Percentiles rank a stretch among this genome's conserved stretches.
These are phyloP conservation scores for Champsocephalus esox DNA, from an alignment of 2,797 vertebrate genomes.

Conservation along the genomic window DNA sequence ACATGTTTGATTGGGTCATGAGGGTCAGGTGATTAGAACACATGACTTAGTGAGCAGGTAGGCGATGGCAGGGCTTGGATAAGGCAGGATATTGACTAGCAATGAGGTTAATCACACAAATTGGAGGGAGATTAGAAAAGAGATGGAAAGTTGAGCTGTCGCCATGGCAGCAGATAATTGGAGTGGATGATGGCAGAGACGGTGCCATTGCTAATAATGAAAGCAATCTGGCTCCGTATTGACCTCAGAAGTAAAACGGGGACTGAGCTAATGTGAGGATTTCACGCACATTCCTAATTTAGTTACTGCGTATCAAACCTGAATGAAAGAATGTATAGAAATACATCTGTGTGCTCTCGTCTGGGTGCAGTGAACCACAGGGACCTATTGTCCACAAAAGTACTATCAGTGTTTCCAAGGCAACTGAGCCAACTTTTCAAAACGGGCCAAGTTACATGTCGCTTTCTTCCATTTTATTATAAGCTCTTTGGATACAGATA, in stretches of 20 bases:
- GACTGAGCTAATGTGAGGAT: slow-evolving; percentile 31
- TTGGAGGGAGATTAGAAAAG: not conserved
- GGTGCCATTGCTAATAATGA: slow-evolving; percentile 39
- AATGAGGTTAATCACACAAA: slow-evolving; percentile 23
- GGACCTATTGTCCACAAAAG: slow-evolving; percentile 7
- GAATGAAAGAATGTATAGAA: no score
- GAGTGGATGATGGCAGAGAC: slow-evolving; percentile 29
- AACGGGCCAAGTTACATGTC: not conserved
- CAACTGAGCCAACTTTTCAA: slow-evolving; percentile 12
- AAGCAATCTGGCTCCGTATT: slow-evolving; percentile 48
- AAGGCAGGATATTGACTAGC: not conserved
- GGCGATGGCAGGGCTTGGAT: not conserved
- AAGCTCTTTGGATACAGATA: slow-evolving; percentile 2
- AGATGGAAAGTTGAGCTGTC: slow-evolving; percentile 1
- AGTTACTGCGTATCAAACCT: not conserved
- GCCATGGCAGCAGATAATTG: slow-evolving; percentile 41
- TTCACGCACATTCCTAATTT: slow-evolving; percentile 52
- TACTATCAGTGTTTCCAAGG: slow-evolving; percentile 14
- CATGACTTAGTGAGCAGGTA: not conserved
- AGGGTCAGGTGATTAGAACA: slow-evolving; percentile 2
- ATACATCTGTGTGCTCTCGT: not conserved
- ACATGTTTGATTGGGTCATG: not conserved
- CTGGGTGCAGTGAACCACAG: not conserved
- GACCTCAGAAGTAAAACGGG: slow-evolving; percentile 50
- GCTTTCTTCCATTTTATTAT: slow-evolving; percentile 28